Evolutionary conservation across 2,888 invertebrate species (phyloP).

Genomic region (Ferdinandea cuprea): DNA sequence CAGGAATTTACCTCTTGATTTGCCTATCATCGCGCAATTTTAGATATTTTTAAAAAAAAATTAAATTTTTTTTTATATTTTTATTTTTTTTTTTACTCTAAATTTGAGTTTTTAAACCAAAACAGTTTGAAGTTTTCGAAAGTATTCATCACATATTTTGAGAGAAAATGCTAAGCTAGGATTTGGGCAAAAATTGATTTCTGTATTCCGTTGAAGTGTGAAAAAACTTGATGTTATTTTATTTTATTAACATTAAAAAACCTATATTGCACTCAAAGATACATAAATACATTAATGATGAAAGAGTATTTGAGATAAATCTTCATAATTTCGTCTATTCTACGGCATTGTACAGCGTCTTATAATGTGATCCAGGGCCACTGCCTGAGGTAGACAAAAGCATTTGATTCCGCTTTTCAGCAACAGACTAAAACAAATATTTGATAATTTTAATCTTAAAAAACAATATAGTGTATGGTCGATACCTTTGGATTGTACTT

Average conservation of each 20-base stretch:
- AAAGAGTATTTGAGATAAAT: conserved; percentile 1
- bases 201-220: background rate
- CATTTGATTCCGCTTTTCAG: conserved; percentile 80
- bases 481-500: conserved; percentile 81
- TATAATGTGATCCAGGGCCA: conserved; percentile 80
- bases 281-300: conserved; percentile 8
- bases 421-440: conserved; percentile 75
- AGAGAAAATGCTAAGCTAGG: background rate
- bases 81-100: background rate
- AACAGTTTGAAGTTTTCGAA: background rate
- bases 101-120: background rate
- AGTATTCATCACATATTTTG: background rate
- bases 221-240: conserved; percentile 1
- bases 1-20: conserved; percentile 2
- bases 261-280: conserved; percentile 18
- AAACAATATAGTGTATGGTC: background rate
- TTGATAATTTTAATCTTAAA: background rate
- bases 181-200: background rate
- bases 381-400: conserved; percentile 77
- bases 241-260: conserved; percentile 47
- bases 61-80: background rate
- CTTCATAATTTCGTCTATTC: conserved; percentile 75
- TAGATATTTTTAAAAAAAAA: no score
- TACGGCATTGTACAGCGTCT: conserved; percentile 81
- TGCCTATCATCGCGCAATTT: background rate